phyloP scores from a whole-genome alignment of 2,888 invertebrate species.

The Drosophila sordidapex region DNA sequence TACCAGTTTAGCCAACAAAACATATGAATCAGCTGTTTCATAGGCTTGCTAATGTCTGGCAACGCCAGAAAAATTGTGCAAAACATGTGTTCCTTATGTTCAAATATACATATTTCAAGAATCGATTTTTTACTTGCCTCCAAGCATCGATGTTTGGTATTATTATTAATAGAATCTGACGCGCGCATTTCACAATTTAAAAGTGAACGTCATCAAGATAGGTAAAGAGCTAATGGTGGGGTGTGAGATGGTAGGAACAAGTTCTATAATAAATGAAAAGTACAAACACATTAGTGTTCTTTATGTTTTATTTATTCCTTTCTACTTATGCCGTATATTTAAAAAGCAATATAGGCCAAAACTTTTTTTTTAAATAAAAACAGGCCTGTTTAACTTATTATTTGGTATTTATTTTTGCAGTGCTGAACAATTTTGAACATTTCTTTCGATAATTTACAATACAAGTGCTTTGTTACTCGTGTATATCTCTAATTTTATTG shows the following conservation, averaged over 20 bases:
- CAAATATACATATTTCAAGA: not conserved
- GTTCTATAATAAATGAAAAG: not conserved
- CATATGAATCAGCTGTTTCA: conserved; percentile 40
- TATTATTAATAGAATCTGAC: not conserved
- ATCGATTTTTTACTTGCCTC: not conserved
- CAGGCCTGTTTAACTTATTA: not conserved
- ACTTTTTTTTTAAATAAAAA: not conserved
- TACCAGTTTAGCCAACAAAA: conserved; percentile 16
- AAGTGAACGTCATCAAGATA: not conserved
- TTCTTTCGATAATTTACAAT: not conserved
- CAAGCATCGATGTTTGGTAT: not conserved
- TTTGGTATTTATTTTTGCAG: not conserved
- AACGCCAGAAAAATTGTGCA: not conserved
- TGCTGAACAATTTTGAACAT: not conserved
- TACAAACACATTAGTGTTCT: not conserved
- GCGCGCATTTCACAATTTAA: not conserved
- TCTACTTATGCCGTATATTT: not conserved
- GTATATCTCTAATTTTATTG: not conserved
- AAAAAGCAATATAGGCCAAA: not conserved
- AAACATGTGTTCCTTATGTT: not conserved
- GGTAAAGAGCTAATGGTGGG: not conserved
- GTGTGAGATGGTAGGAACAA: not conserved
- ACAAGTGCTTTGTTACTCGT: not conserved
- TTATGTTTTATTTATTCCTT: no score
- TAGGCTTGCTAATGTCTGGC: conserved; percentile 12